Base-by-base conservation (phyloP, 2,113 vertebrate species). In the Phalacrocorax pelagicus region DNA sequence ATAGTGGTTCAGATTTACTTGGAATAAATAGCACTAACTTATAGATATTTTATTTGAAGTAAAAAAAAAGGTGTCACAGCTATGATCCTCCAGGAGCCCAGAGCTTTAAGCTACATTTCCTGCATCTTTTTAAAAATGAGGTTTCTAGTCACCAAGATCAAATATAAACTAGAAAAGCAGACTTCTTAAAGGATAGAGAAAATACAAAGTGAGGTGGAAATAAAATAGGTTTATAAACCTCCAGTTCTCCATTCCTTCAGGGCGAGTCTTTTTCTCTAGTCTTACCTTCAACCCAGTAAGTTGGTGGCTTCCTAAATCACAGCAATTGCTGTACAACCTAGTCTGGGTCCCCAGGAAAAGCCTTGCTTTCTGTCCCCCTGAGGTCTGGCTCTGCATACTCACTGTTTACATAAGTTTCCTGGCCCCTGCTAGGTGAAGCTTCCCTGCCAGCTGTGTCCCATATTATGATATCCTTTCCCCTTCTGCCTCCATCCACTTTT, bases 151-250 rank as follows among this genome's bases (percentile, higher is more conserved):
- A 66, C 11, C 72, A 40, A 90, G 85, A 80, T 94, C 15, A 95
- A 88, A 95, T 82, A 82, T 65, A 75, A 86, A 77, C 58, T 92
- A 80, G 54, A 61, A 92, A 94, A 90, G 34, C 21, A 61, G 86
- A 73, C 16, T 86, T 94, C 32, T 88, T 93, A 59, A 82, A 81
- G 32, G 19, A 15, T 46, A 86, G 52, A 38, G 47, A 63, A 95
- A 88, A 90, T 55, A 59, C 9, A 88, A 85, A 91, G 36, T 47
- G n/a, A 69, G 38, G 34, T 85, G 19, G 61, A 92, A 92, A 94
- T 94, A 91, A 84, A 87, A 79, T 32, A 47, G 38, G 29, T 7
- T 82, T 79, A 34, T 69, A 91, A 88, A 55, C 14, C 36, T 87
- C 32, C 34, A 46, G 30, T 82, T 71, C 26, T 82, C 26, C 36